Evolutionary conservation across 2,888 invertebrate genomes (phyloP).

Genomic region (Lepidocyrtinus sp.): DNA sequence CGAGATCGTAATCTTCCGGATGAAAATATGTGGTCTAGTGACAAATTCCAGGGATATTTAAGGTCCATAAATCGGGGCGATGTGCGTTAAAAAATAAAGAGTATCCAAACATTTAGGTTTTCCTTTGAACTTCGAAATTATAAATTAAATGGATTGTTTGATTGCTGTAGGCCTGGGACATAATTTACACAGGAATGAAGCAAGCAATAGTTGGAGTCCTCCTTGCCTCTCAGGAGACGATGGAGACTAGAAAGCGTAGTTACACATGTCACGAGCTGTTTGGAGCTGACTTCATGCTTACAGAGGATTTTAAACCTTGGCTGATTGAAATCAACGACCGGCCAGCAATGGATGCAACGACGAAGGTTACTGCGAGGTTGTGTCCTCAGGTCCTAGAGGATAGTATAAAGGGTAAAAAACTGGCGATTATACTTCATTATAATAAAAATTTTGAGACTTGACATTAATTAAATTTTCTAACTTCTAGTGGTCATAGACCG

Average conservation of each 20-base stretch:
- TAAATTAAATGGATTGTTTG: neutral
- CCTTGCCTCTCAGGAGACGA: conserved; percentile 80
- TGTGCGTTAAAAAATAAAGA: conserved; percentile 29
- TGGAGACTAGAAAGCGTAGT: conserved; percentile 77
- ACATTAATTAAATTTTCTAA: neutral
- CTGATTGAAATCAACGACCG: conserved; percentile 93
- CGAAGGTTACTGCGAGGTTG: conserved; percentile 83
- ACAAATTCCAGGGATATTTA: conserved; percentile 80
- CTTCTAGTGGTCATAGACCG: conserved; percentile 84
- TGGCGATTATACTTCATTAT: no score
- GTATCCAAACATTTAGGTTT: neutral
- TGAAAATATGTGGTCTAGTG: conserved; percentile 89
- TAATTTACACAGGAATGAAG: conserved; percentile 88
- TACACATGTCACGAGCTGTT: conserved; percentile 91
- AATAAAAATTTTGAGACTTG: neutral
- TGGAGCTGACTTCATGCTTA: conserved; percentile 93
- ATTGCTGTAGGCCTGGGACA: conserved; percentile 73
- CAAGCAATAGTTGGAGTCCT: conserved; percentile 86
- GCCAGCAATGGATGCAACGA: conserved; percentile 81
- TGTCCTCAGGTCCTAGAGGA: conserved; percentile 88
- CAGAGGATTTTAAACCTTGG: conserved; percentile 88
- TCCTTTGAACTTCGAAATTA: neutral
- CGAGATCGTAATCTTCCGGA: conserved; percentile 78
- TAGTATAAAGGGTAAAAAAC: conserved; percentile 83
- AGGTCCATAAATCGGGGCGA: conserved; percentile 71